Percentiles rank a stretch among this genome's conserved stretches.
These are phyloP conservation scores for Archips crataeganus DNA, from an alignment of 2,888 invertebrate genomes.

Conservation along the genomic window DNA sequence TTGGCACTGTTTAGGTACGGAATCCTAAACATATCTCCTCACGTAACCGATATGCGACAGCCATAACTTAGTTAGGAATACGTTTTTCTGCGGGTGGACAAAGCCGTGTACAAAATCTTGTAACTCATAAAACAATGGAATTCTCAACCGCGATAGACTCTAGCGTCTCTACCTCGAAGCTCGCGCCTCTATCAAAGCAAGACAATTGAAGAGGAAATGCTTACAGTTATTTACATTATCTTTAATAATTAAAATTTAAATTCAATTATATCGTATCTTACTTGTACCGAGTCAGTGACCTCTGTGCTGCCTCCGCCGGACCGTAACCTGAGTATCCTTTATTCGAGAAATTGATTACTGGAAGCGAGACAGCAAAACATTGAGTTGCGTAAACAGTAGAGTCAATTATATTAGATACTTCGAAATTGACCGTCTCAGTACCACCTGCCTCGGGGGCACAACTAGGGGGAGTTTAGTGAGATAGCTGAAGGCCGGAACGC, in stretches of 20 bases:
- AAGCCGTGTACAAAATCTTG: neutral
- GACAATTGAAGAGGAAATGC: conserved; percentile 33
- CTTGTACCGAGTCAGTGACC: conserved; percentile 37
- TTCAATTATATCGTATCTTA: conserved; percentile 27
- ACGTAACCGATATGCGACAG: neutral
- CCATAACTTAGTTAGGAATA: neutral
- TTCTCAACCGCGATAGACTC: conserved; percentile 24
- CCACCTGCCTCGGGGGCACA: conserved; percentile 32
- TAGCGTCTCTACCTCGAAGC: neutral
- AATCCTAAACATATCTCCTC: no score
- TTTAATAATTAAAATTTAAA: conserved; percentile 33
- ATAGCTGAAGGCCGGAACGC: conserved; percentile 13
- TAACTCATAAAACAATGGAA: conserved; percentile 27
- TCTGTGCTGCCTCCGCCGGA: conserved; percentile 34
- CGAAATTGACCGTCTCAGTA: conserved; percentile 9
- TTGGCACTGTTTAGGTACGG: no score
- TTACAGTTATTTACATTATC: conserved; percentile 37
- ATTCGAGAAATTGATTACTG: conserved; percentile 43
- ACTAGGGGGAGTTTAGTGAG: conserved; percentile 8
- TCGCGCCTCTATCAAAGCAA: neutral
- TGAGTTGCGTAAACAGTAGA: conserved; percentile 36
- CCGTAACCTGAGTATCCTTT: conserved; percentile 43
- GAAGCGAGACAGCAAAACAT: conserved; percentile 41
- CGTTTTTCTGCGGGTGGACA: neutral
- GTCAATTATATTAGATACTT: conserved; percentile 29